Evolutionary conservation across 92 coral and sea anemone genomes (phyloP), one percentile per base, ranked within the genome.

Genomic region (Chrysogorgia sp.): DNA sequence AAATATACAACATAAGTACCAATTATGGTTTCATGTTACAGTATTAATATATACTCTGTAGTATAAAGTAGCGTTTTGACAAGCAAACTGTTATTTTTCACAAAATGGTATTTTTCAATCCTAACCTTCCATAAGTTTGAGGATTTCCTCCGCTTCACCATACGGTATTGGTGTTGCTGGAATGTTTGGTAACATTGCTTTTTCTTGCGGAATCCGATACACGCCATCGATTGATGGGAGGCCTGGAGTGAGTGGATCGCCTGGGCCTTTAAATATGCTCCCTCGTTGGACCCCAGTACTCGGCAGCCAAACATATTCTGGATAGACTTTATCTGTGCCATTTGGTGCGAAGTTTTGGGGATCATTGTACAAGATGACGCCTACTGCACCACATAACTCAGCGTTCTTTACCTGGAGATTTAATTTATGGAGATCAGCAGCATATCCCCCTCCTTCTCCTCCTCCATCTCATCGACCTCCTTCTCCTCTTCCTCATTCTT

Each of bases 221-320:
- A 92, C 74, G 7, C 92, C 97, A 8, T 91, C 92, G 15, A 81
- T 88, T 57, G 97, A 63, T 24, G 97, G 97, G 26, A 90, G 87
- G 53, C 85, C 90, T 21, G 96, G 96, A 35, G 97, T 92, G 67
- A 90, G 57, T 13, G 96, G 96, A 61, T 92, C 97, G 23, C 97
- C 97, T n/a, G 58, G 25, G 19, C 24, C 61, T 1, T 62, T 20
- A 34, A 82, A 79, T 19, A 67, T 80, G 0, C 63, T 86, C 8
- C 97, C 97, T 65, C 96, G 81, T 67, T 92, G 97, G 67, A 91
- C 85, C 0, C 92, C 96, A 57, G 90, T 80, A 66, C 82, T 84
- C 28, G 97, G 92, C 5, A 92, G 77, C 96, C 96, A 92, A 87
- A 91, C 85, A 13, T 93, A 82, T 17, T 82, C 41, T 31, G 97